A percentile compares a stretch with the other conserved stretches of the same genome.
Conservation (phyloP, 2,888 invertebrate genomes). For the Notodonta ziczac region DNA sequence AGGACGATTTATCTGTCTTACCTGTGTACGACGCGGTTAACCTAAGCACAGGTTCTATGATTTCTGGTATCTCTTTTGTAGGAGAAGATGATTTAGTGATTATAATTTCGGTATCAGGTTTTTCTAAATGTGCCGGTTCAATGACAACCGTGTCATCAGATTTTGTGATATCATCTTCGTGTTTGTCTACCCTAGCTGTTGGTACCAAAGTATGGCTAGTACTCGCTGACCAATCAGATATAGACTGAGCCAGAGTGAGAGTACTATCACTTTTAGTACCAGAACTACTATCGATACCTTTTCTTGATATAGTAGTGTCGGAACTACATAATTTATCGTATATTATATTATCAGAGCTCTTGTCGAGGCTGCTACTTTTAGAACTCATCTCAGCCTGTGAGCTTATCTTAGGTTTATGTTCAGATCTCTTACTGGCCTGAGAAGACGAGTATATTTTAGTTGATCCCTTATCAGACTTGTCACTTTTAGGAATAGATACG, state of each 20-base stretch:
- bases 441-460: slow-evolving; percentile 85
- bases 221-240: slow-evolving; percentile 93
- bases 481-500: slow-evolving; percentile 85
- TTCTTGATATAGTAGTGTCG: slow-evolving; percentile 81
- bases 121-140: slow-evolving; percentile 59
- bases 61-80: slow-evolving; percentile 47
- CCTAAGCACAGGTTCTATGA: slow-evolving; percentile 64
- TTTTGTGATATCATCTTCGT: slow-evolving; percentile 71
- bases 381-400: slow-evolving; percentile 81
- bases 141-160: slow-evolving; percentile 78
- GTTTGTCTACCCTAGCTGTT: slow-evolving; percentile 80
- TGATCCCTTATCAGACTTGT: slow-evolving; percentile 84
- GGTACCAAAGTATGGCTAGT: slow-evolving; percentile 90
- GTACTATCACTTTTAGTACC: slow-evolving; percentile 93
- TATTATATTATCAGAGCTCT: slow-evolving; percentile 79
- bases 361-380: slow-evolving; percentile 85
- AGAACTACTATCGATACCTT: slow-evolving; percentile 85
- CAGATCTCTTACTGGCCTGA: slow-evolving; percentile 80
- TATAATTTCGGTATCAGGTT: slow-evolving; percentile 48
- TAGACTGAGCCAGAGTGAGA: slow-evolving; percentile 89
- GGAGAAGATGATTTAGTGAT: slow-evolving; percentile 51
- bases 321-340: slow-evolving; percentile 87
- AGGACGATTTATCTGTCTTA: slow-evolving; percentile 77
- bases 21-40: slow-evolving; percentile 62
- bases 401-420: slow-evolving; percentile 72